phyloP scores from a whole-genome alignment of 2,888 invertebrate genomes.

The Harpagoxenus sublaevis region DNA sequence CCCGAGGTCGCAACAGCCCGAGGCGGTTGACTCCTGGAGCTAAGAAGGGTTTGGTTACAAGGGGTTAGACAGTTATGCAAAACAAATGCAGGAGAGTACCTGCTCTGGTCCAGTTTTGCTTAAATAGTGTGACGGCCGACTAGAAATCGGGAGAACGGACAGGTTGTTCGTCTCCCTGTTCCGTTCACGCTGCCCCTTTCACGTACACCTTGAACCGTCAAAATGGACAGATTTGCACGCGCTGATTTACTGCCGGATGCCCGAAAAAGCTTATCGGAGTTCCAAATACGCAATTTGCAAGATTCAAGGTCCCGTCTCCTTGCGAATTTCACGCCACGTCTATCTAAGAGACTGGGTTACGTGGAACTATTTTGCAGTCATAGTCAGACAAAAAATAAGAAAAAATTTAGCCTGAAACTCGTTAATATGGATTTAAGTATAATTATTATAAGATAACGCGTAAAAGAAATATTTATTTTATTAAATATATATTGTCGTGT shows the following conservation, averaged over 20 bases:
- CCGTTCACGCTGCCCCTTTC: conserved; percentile 52
- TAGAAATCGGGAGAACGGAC: conserved; percentile 21
- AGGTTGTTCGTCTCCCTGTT: conserved; percentile 41
- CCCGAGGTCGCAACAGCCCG: conserved; percentile 17
- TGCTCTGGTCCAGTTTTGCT: conserved; percentile 67
- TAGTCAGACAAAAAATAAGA: neutral
- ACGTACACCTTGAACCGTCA: conserved; percentile 53
- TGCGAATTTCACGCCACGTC: neutral
- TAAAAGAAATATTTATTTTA: neutral
- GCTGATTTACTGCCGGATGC: conserved; percentile 80
- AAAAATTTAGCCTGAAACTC: neutral
- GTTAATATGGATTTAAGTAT: neutral
- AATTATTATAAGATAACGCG: neutral
- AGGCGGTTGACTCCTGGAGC: conserved; percentile 25
- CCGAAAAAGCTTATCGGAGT: conserved; percentile 73
- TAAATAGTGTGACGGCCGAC: conserved; percentile 48
- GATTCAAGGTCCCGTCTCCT: conserved; percentile 79
- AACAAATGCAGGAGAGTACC: conserved; percentile 79
- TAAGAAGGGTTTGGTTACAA: conserved; percentile 73
- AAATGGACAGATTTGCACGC: conserved; percentile 67
- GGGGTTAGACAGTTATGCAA: conserved; percentile 83
- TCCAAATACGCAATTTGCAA: conserved; percentile 76
- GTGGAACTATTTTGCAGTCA: conserved; percentile 5
- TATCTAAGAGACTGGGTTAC: neutral
- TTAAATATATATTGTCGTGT: neutral